Evolutionary conservation across 1,140 invertebrate species (phyloP), one percentile per base, ranked within the genome.

Genomic region (Catajapyx aquilonaris): DNA sequence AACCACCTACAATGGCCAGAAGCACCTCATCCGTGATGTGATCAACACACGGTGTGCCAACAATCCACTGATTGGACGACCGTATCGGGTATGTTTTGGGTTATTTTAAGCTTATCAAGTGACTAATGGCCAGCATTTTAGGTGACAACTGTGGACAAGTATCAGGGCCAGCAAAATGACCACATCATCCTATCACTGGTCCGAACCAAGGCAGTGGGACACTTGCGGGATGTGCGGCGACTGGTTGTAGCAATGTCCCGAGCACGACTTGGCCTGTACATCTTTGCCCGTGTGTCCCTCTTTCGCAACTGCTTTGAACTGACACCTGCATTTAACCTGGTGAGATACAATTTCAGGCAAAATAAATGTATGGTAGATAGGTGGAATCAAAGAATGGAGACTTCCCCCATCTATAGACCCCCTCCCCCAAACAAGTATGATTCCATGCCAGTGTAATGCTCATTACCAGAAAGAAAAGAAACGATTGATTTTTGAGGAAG

Each of bases 1-100:
- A n/a, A 97, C 94, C 0, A 98, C 95, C 0, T 99, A 99, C 57
- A 99, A 99, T 61, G 95, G 95, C 5, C 95, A 99, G 59, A 97
- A 97, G 54, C 87, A 95, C 60, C 65, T 99, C 15, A 85, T 99
- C 20, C 59, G 87, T 19, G 95, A 99, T 60, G 88, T 99, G 5
- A 80, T 98, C 33, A 78, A 88, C 45, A 81, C 84, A 33, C 66
- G 91, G 41, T 99, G 94, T 61, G 85, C 81, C 0, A 76, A 77
- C 32, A 98, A 99, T 65, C 86, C 91, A 1, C 64, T 98, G n/a
- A 91, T 99, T 50, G 94, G 94, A 5, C 61, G 73, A 45, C 94
- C 95, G 1, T 74, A 85, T 46, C 97, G 96, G 66, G 84, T 91
- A 54, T 45, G 44, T 41, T 9, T 11, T 17, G 10, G 36, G 13